Percentiles rank a stretch among this genome's conserved stretches.
phyloP scores from a whole-genome alignment of 2,888 invertebrate genomes.

The Amphipyra berbera region DNA sequence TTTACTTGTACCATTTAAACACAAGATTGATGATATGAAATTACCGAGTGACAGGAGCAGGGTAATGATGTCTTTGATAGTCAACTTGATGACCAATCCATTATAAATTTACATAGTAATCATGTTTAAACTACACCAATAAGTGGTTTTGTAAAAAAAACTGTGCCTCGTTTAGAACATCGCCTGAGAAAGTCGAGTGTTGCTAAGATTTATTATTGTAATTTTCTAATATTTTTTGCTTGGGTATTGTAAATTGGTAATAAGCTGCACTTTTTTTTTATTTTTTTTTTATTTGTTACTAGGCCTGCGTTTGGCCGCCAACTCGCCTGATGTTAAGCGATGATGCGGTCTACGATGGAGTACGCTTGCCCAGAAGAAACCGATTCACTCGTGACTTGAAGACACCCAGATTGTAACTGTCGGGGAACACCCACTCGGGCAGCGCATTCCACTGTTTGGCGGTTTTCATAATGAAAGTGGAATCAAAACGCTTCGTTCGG shows the following conservation, averaged over 20 bases:
- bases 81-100: constrained; percentile 76
- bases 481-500: too few relatives aligned
- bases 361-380: too few relatives aligned
- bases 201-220: constrained; percentile 40
- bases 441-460: too few relatives aligned
- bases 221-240: constrained; percentile 37
- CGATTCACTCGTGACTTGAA: too few relatives aligned
- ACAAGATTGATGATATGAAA: constrained; percentile 80
- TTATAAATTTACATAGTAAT: constrained; percentile 82
- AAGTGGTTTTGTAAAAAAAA: constrained; percentile 60
- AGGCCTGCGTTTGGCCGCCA: too few relatives aligned
- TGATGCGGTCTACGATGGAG: too few relatives aligned
- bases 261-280: too few relatives aligned
- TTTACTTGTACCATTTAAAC: constrained; percentile 81
- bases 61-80: constrained; percentile 74
- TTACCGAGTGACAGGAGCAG: constrained; percentile 72
- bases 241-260: constrained; percentile 8
- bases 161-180: constrained; percentile 36
- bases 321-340: too few relatives aligned
- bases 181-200: constrained; percentile 51
- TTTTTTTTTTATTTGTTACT: too few relatives aligned
- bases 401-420: too few relatives aligned
- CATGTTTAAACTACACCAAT: constrained; percentile 61
- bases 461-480: too few relatives aligned
- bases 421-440: too few relatives aligned